Evolutionary conservation across 2,797 vertebrate genomes (phyloP).

Genomic region (Fratercula arctica): DNA sequence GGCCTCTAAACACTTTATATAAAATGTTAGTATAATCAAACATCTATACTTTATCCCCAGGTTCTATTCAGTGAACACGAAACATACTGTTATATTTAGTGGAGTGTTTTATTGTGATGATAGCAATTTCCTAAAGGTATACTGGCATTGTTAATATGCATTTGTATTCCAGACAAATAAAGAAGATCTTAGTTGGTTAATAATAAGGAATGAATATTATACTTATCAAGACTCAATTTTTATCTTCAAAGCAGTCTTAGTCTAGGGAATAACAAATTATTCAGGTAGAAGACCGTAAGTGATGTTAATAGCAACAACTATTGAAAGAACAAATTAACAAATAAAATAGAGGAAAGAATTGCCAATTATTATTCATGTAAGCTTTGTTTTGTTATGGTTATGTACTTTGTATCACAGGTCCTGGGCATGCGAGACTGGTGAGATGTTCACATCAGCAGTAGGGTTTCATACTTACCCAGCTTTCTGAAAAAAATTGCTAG

Average conservation of each 20-base stretch:
- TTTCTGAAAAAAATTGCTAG: neutral
- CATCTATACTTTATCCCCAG: neutral
- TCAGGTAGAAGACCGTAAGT: neutral
- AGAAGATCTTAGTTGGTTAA: neutral
- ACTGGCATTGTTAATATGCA: neutral
- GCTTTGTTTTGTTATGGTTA: neutral
- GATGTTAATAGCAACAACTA: neutral
- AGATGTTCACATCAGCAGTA: neutral
- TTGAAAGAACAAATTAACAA: constrained; percentile 9
- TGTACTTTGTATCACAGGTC: neutral
- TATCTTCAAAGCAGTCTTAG: constrained; percentile 9
- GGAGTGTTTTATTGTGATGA: neutral
- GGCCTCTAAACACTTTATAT: neutral
- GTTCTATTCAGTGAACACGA: neutral
- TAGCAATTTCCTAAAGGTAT: constrained; percentile 7
- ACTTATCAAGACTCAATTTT: neutral
- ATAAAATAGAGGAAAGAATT: neutral
- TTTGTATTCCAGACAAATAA: constrained; percentile 14
- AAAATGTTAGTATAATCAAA: constrained; percentile 6
- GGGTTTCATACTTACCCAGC: neutral
- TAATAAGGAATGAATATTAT: neutral
- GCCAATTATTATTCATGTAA: neutral
- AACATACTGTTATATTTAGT: neutral
- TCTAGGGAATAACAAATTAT: constrained; percentile 17
- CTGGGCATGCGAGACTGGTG: neutral